Evolutionary conservation across 2,888 invertebrate species (phyloP).

Genomic region (Taphrorychus bicolor): DNA sequence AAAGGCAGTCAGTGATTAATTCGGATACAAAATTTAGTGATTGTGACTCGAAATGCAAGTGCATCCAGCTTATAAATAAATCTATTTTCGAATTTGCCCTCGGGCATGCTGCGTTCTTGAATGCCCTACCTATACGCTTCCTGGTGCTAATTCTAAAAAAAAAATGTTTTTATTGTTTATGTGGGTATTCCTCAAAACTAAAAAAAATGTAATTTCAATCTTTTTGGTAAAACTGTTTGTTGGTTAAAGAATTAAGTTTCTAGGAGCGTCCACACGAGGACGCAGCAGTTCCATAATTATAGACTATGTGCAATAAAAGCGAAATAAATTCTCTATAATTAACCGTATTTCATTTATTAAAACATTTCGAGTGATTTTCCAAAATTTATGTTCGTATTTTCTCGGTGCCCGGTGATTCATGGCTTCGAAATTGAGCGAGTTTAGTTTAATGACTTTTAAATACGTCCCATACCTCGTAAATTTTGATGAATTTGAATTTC

Average conservation of each 20-base stretch:
- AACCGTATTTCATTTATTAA: constrained; percentile 50
- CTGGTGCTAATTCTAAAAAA: too few species aligned
- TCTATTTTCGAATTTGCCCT: constrained; percentile 30
- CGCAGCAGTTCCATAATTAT: background rate
- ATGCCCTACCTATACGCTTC: too few species aligned
- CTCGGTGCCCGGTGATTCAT: constrained; percentile 38
- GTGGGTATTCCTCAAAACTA: background rate
- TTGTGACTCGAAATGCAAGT: constrained; percentile 36
- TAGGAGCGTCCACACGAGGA: background rate
- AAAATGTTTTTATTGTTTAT: background rate
- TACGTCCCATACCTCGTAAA: constrained; percentile 40
- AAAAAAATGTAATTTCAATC: background rate
- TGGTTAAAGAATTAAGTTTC: background rate
- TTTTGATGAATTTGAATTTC: constrained; percentile 36
- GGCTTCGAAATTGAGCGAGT: constrained; percentile 39
- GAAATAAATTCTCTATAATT: constrained; percentile 50
- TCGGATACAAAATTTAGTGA: constrained; percentile 35
- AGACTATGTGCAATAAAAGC: constrained; percentile 46
- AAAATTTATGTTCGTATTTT: constrained; percentile 44
- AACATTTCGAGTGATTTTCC: constrained; percentile 45
- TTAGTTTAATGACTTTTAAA: constrained; percentile 42
- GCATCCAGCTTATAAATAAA: constrained; percentile 35
- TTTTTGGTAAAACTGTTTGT: background rate
- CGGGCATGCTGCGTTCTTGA: constrained; percentile 15
- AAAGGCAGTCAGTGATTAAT: constrained; percentile 32